Percentiles rank a stretch among this genome's conserved stretches.
phyloP scores from a whole-genome alignment of 2,113 vertebrate species.

The Ursus arctos region DNA sequence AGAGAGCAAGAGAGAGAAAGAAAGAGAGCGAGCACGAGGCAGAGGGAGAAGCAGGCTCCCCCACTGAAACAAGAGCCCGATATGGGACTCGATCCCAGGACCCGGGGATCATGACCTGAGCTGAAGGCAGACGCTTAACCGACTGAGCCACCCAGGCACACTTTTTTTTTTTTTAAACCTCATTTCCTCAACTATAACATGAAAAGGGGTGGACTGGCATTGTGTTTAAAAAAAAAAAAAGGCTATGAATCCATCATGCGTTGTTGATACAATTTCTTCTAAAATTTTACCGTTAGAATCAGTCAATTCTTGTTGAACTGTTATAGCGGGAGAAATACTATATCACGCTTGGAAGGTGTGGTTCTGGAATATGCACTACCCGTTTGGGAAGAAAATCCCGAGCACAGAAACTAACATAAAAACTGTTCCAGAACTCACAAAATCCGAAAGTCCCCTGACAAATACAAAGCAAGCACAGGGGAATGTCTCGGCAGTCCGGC shows the following conservation, averaged over 20 bases:
- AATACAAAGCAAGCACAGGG: background rate
- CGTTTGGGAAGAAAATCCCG: background rate
- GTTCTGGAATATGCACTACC: background rate
- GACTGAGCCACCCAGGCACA: too few species aligned
- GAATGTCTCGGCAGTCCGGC: background rate
- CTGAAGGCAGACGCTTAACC: too few species aligned
- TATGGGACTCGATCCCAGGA: too few species aligned
- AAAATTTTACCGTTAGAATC: background rate
- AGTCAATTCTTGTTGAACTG: background rate
- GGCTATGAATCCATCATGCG: background rate
- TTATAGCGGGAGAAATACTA: background rate
- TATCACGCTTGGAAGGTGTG: background rate
- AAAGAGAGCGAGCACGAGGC: too few species aligned
- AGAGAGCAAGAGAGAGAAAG: background rate
- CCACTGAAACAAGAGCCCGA: rapidly evolving
- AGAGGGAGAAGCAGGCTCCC: background rate
- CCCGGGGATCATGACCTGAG: too few species aligned
- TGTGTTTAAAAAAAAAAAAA: background rate
- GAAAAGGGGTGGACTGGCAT: background rate
- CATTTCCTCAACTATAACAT: background rate
- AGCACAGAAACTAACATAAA: background rate
- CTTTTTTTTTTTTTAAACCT: background rate
- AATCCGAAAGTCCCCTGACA: background rate
- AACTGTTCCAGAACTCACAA: background rate
- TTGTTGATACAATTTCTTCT: background rate